Conservation (phyloP, 2,797 vertebrate species). For the Cephalopachus bancanus region DNA sequence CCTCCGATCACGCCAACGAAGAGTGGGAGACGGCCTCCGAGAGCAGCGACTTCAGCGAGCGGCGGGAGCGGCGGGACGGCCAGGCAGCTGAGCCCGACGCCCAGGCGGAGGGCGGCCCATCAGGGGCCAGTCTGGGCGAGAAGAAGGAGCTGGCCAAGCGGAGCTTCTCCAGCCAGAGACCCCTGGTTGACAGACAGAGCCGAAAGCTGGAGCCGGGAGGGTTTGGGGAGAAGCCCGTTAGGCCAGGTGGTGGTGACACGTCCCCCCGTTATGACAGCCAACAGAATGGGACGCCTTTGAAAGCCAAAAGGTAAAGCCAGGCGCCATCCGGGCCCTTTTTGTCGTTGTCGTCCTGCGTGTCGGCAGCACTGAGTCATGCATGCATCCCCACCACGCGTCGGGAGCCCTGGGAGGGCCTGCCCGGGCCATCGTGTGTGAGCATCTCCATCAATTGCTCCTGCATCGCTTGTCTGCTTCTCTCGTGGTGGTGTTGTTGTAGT, state of each 20-base stretch:
- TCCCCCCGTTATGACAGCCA: conserved; percentile 92
- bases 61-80: conserved; percentile 92
- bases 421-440: background rate
- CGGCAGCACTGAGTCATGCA: conserved; percentile 55
- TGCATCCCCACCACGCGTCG: background rate
- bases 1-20: conserved; percentile 92
- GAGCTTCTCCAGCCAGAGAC: conserved; percentile 98
- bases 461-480: conserved; percentile 14
- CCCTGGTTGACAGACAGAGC: conserved; percentile 95
- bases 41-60: conserved; percentile 97
- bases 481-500: background rate
- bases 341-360: background rate
- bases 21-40: conserved; percentile 99
- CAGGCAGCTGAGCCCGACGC: conserved; percentile 86
- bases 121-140: conserved; percentile 91
- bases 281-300: conserved; percentile 93
- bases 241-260: conserved; percentile 90
- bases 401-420: background rate
- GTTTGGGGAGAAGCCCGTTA: conserved; percentile 91
- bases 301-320: conserved; percentile 93
- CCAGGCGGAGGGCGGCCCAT: conserved; percentile 89
- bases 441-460: background rate
- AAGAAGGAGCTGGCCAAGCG: conserved; percentile 97
- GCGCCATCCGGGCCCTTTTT: background rate
- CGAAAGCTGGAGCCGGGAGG: conserved; percentile 94